Evolutionary conservation across 2,888 invertebrate genomes (phyloP).

Genomic region (Rhingia rostrata): DNA sequence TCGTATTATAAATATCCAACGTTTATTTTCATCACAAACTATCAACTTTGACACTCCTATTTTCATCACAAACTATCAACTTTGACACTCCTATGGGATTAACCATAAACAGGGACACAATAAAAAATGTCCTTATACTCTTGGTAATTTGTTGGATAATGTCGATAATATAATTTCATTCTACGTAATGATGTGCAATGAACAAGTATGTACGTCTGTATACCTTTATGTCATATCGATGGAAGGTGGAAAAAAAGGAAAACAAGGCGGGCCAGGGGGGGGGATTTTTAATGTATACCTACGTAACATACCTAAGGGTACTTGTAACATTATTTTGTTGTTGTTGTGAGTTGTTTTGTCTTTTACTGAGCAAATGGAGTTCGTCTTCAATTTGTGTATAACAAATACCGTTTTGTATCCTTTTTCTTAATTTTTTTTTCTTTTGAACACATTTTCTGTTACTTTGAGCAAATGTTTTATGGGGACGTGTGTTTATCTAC

Average conservation of each 20-base stretch:
- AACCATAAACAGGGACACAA: constrained; percentile 3
- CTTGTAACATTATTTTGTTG: constrained; percentile 22
- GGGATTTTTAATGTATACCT: constrained; percentile 42
- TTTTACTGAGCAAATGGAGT: constrained; percentile 63
- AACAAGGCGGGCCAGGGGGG: not conserved
- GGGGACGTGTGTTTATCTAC: constrained; percentile 64
- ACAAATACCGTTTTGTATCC: constrained; percentile 16
- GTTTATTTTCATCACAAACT: constrained; percentile 9
- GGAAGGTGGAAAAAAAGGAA: not conserved
- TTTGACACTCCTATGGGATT: constrained; percentile 23
- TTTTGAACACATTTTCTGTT: constrained; percentile 36
- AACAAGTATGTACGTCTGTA: constrained; percentile 22
- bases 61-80: constrained; percentile 14
- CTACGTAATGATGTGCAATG: constrained; percentile 43
- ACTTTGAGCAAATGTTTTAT: constrained; percentile 35
- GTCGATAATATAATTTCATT: constrained; percentile 14
- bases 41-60: constrained; percentile 30
- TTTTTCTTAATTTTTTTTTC: constrained; percentile 22
- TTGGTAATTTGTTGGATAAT: constrained; percentile 32
- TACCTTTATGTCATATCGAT: constrained; percentile 21
- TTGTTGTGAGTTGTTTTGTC: constrained; percentile 19
- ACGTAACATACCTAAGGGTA: constrained; percentile 28
- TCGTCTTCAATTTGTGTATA: constrained; percentile 49
- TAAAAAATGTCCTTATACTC: constrained; percentile 20
- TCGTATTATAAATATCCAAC: not conserved